Evolutionary conservation across 2,797 vertebrate species (phyloP).

Genomic region (Lophius americanus): DNA sequence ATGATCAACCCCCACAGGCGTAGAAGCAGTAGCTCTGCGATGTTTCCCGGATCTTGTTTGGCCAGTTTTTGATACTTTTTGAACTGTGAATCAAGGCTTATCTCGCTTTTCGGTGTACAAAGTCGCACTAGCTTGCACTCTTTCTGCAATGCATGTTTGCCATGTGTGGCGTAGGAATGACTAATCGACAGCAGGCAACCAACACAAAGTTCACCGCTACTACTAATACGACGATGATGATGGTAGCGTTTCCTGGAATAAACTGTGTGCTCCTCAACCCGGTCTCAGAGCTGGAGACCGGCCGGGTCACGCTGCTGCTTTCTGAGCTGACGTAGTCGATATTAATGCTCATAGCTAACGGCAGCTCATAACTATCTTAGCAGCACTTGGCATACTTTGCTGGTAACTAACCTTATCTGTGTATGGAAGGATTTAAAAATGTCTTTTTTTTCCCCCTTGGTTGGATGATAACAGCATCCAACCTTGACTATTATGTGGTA

Average conservation of each 20-base stretch:
- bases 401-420: slow-evolving; percentile 44
- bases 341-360: slow-evolving; percentile 12
- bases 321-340: slow-evolving; percentile 22
- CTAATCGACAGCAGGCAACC: too few relatives aligned
- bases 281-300: slow-evolving; percentile 13
- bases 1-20: background rate
- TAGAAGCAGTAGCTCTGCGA: background rate
- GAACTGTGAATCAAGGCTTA: slow-evolving; percentile 45
- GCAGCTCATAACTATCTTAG: slow-evolving; percentile 24
- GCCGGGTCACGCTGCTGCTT: slow-evolving; percentile 24
- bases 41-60: slow-evolving; percentile 3
- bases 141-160: slow-evolving; percentile 67
- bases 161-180: slow-evolving; percentile 52
- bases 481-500: slow-evolving; percentile 37
- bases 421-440: slow-evolving; percentile 27
- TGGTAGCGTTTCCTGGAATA: background rate
- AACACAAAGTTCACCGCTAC: too few relatives aligned
- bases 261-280: slow-evolving; percentile 5
- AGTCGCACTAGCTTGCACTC: slow-evolving; percentile 39
- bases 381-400: slow-evolving; percentile 23
- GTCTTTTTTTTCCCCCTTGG: slow-evolving; percentile 30
- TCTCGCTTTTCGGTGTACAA: slow-evolving; percentile 42
- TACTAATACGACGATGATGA: background rate
- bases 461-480: background rate
- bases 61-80: slow-evolving; percentile 34